phyloP scores from a whole-genome alignment of 2,113 vertebrate genomes.

The Meleagris gallopavo region DNA sequence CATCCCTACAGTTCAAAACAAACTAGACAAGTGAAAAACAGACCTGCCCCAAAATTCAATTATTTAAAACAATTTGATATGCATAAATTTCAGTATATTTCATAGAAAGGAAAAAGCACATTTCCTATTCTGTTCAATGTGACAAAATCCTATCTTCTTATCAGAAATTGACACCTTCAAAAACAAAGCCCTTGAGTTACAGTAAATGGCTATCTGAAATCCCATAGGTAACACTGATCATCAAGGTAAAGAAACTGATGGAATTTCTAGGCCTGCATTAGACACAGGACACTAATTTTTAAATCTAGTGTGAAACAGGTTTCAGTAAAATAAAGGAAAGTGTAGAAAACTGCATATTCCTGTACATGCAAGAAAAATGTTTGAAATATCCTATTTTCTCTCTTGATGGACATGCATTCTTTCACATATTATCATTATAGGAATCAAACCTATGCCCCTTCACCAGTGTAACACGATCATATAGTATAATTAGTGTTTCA shows the following conservation, averaged over 20 bases:
- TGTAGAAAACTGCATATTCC: background rate
- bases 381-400: conserved; percentile 3
- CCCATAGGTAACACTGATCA: background rate
- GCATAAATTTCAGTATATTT: background rate
- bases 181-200: background rate
- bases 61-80: background rate
- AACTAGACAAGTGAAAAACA: background rate
- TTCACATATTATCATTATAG: background rate
- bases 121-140: background rate
- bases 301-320: background rate
- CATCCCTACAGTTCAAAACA: background rate
- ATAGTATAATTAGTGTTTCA: conserved; percentile 18
- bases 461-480: background rate
- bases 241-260: background rate
- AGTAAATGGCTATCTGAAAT: background rate
- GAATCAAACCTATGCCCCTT: conserved; percentile 19
- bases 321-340: background rate
- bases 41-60: background rate
- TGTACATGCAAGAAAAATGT: background rate
- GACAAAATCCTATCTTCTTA: background rate
- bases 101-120: background rate
- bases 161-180: background rate
- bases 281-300: background rate
- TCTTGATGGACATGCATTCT: background rate
- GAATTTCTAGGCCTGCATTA: background rate